These are phyloP conservation scores for Labeo calbasu DNA, from an alignment of 2,797 vertebrate species.

Conservation along the genomic window DNA sequence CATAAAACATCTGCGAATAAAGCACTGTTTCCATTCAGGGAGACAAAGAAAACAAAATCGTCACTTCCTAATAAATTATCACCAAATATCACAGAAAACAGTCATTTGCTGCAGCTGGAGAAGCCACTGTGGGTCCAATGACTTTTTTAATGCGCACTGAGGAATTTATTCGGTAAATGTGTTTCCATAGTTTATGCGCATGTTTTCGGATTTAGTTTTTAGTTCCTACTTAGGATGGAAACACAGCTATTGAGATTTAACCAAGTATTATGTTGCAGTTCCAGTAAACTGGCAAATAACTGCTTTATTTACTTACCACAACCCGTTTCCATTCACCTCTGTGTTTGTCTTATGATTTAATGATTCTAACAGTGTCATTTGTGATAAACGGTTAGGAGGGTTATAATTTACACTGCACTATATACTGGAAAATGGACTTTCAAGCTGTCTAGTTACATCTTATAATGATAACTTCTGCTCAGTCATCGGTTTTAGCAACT, in stretches of 20 bases:
- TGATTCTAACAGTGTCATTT: neutral
- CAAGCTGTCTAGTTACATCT: constrained; percentile 37
- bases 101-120: too few relatives aligned
- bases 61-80: too few relatives aligned
- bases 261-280: neutral
- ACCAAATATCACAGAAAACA: too few relatives aligned
- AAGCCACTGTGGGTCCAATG: too few relatives aligned
- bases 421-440: constrained; percentile 38
- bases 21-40: too few relatives aligned
- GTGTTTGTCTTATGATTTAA: neutral
- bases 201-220: too few relatives aligned
- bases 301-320: neutral
- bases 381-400: neutral
- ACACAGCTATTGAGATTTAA: neutral
- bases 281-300: constrained; percentile 2
- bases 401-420: neutral
- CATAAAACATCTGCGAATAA: too few relatives aligned
- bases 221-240: too few relatives aligned
- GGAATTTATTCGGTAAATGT: too few relatives aligned
- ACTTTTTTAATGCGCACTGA: too few relatives aligned
- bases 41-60: too few relatives aligned
- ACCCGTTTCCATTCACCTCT: neutral
- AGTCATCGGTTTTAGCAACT: constrained; percentile 16
- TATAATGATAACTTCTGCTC: constrained; percentile 32
- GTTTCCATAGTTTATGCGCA: too few relatives aligned